These are phyloP conservation scores for Amblyteles armatorius DNA, from an alignment of 2,888 invertebrate genomes.

Conservation along the genomic window DNA sequence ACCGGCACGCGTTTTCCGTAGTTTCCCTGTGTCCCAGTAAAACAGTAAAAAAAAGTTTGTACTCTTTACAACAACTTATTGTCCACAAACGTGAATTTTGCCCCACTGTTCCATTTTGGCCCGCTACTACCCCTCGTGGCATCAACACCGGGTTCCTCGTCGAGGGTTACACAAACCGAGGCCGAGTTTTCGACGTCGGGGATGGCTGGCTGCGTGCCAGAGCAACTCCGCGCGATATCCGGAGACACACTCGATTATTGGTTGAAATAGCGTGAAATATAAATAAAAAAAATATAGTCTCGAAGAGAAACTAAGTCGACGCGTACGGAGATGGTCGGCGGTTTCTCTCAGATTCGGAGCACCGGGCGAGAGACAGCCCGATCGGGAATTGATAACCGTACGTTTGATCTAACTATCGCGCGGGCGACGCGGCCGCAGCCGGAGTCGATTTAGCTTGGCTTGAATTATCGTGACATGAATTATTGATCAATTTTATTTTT, in stretches of 20 bases:
- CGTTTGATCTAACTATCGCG: not conserved
- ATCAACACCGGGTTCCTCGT: slow-evolving; percentile 60
- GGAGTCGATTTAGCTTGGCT: not conserved
- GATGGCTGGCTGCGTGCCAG: slow-evolving; percentile 71
- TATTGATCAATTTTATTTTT: slow-evolving; percentile 22
- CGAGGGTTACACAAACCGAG: slow-evolving; percentile 65
- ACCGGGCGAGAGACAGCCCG: not conserved
- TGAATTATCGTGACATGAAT: slow-evolving; percentile 24
- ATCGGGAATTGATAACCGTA: slow-evolving; percentile 1
- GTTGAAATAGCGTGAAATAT: slow-evolving; percentile 73
- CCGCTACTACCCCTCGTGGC: slow-evolving; percentile 47
- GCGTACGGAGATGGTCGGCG: not conserved
- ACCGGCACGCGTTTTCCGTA: no score
- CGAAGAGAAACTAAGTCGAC: slow-evolving; percentile 1
- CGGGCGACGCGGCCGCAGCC: not conserved
- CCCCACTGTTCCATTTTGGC: not conserved
- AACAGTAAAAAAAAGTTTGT: no score
- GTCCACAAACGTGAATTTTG: no score
- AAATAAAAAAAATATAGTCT: slow-evolving; percentile 69
- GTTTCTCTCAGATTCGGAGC: not conserved
- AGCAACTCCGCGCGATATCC: slow-evolving; percentile 71
- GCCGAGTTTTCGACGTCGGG: slow-evolving; percentile 47
- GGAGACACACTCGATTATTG: slow-evolving; percentile 74
- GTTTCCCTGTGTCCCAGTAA: no score
- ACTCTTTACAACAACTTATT: no score